Percentiles rank a stretch among this genome's conserved stretches.
Conservation (phyloP, 23 tunicate species). For the Aplidium turbinatum region DNA sequence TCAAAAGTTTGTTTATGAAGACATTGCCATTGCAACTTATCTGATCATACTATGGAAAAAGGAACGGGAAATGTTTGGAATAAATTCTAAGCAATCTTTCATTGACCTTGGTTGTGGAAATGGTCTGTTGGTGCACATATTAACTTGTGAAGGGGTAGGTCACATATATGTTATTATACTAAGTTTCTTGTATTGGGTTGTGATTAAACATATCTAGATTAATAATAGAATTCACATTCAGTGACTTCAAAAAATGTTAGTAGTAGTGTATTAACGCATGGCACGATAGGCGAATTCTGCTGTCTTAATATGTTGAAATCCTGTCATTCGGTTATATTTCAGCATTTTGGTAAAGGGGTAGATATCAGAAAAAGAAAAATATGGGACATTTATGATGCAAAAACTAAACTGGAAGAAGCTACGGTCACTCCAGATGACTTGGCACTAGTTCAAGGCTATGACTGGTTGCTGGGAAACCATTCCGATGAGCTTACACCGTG, state of each 20-base stretch:
- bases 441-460: constrained; percentile 37
- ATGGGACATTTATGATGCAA: constrained; percentile 62
- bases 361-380: constrained; percentile 71
- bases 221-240: no score
- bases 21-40: constrained; percentile 94
- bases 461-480: constrained; percentile 97
- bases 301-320: no score
- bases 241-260: no score
- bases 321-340: neutral
- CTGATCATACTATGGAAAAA: constrained; percentile 80
- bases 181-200: neutral
- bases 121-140: constrained; percentile 80
- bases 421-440: constrained; percentile 70
- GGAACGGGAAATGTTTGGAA: constrained; percentile 20
- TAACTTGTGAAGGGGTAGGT: constrained; percentile 87
- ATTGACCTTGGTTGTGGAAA: constrained; percentile 97
- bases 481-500: constrained; percentile 98
- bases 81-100: constrained; percentile 50
- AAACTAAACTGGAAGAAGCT: constrained; percentile 50
- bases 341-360: constrained; percentile 82
- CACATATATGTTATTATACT: neutral
- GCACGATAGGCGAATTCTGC: no score
- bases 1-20: constrained; percentile 95
- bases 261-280: no score
- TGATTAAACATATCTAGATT: no score